phyloP scores from a whole-genome alignment of 2,797 vertebrate species.

The Poeciliopsis turneri region DNA sequence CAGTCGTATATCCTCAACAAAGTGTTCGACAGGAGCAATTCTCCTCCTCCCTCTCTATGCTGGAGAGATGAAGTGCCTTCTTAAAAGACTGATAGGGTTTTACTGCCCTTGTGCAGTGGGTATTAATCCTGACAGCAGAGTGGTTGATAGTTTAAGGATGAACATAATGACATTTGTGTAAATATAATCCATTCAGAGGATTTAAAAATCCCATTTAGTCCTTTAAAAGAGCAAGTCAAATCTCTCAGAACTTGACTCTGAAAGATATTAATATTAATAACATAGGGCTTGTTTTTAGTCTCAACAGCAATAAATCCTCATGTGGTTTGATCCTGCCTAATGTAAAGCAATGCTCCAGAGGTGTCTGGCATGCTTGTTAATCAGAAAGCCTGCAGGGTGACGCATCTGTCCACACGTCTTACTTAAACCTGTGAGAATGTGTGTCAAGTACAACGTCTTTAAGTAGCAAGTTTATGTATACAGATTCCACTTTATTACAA shows the following conservation, averaged over 20 bases:
- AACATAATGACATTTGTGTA: slow-evolving; percentile 35
- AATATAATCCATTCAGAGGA: slow-evolving; percentile 11
- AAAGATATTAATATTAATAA: slow-evolving; percentile 31
- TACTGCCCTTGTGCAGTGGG: slow-evolving; percentile 4
- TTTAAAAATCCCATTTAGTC: slow-evolving; percentile 1
- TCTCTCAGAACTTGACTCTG: slow-evolving; percentile 24
- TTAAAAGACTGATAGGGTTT: slow-evolving; percentile 17
- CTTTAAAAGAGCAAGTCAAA: slow-evolving; percentile 28
- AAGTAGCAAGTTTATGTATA: neutral
- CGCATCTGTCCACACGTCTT: slow-evolving; percentile 41
- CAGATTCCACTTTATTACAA: neutral
- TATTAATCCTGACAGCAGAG: slow-evolving; percentile 42
- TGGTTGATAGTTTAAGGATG: slow-evolving; percentile 26
- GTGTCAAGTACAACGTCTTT: slow-evolving; percentile 1
- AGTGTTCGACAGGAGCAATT: slow-evolving; percentile 33
- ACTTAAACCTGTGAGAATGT: slow-evolving; percentile 41
- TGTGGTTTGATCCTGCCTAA: slow-evolving; percentile 44
- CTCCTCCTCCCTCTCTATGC: slow-evolving; percentile 27
- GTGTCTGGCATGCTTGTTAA: slow-evolving; percentile 54
- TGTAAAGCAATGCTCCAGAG: slow-evolving; percentile 9
- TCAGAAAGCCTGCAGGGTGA: slow-evolving; percentile 40
- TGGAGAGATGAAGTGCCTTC: slow-evolving; percentile 22
- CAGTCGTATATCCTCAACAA: slow-evolving; percentile 51
- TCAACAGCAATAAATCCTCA: slow-evolving; percentile 30
- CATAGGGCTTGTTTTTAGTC: slow-evolving; percentile 35